Base-by-base conservation (phyloP, 2,888 invertebrate species). In the Oxytorus armatus region DNA sequence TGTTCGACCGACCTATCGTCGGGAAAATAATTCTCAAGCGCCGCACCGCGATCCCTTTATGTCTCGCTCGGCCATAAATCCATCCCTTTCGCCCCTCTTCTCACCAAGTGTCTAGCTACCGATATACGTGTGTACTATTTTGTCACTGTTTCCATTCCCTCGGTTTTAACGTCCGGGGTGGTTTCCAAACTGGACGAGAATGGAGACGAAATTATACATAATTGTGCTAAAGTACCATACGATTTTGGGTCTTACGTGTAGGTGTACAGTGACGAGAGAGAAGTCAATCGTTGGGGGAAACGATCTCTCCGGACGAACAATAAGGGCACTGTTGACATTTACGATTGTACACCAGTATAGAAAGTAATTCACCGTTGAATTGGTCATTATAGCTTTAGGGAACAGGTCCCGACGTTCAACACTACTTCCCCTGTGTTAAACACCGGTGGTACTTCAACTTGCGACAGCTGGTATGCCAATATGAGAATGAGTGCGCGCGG, bases 361-460 rank as follows among this genome's bases (percentile, higher is more conserved):
- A 61, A 73, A 68, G 77, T 77, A 77, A 80, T 77, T 80, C 18
- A 21, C 23, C 77, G 61, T 68, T 73, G 73, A 77, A 80, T 80
- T 80, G 80, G 80, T 77, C 68, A 77, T 80, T 80, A 74, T 55
- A 65, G 78, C 65, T 65, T 79, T 69, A n/a, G 70, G 72, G 55
- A 76, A 79, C 76, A 79, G 79, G 79, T 79, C 44, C 72, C 44
- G 59, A 23, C 5, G 18, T 16, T 14, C 23, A n/a, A 23, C 42
- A 14, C 14, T 11, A 8, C n/a, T 61, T 55, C 1, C 25, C 21
- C 36, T 3, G 18, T 0, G 7, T 47, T 21, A n/a, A 25, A 51
- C 18, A 23, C 16, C 33, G 18, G 25, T 65, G 74, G 75, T 75
- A 81, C 81, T 81, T 74, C 53, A 78, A 78, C 65, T 70, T 72